Evolutionary conservation across 2,113 vertebrate species (phyloP).

Genomic region (Struthidea cinerea): DNA sequence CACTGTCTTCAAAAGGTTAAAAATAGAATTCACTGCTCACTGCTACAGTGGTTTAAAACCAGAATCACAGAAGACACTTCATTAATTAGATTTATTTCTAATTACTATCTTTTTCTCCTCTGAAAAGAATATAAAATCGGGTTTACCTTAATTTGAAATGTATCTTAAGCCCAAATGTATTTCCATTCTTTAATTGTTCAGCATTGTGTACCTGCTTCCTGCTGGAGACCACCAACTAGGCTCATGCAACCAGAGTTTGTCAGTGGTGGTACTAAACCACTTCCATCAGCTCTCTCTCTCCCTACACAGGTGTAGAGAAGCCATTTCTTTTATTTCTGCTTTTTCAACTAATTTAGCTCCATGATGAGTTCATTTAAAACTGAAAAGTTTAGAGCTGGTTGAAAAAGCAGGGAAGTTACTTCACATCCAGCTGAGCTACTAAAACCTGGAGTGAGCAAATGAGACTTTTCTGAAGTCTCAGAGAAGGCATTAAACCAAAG

Average conservation of each 20-base stretch:
- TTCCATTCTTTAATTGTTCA: background rate
- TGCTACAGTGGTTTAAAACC: background rate
- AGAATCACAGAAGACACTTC: background rate
- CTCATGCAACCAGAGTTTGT: background rate
- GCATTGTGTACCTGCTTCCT: background rate
- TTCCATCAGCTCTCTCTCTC: background rate
- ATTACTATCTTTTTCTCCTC: background rate
- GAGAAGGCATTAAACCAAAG: background rate
- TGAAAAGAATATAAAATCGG: background rate
- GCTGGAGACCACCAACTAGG: background rate
- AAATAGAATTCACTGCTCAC: background rate
- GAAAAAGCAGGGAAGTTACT: background rate
- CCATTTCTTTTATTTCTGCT: background rate
- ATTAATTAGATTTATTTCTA: background rate
- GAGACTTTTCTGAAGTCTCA: background rate
- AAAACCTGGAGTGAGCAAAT: background rate
- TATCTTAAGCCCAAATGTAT: background rate
- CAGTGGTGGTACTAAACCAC: background rate
- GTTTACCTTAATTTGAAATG: background rate
- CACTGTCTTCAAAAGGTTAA: background rate
- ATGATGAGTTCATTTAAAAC: background rate
- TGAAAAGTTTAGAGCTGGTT: background rate
- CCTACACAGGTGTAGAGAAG: background rate
- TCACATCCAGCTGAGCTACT: background rate
- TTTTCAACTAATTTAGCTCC: background rate